phyloP scores from a whole-genome alignment of 2,113 vertebrate genomes.

The Euleptes europaea region DNA sequence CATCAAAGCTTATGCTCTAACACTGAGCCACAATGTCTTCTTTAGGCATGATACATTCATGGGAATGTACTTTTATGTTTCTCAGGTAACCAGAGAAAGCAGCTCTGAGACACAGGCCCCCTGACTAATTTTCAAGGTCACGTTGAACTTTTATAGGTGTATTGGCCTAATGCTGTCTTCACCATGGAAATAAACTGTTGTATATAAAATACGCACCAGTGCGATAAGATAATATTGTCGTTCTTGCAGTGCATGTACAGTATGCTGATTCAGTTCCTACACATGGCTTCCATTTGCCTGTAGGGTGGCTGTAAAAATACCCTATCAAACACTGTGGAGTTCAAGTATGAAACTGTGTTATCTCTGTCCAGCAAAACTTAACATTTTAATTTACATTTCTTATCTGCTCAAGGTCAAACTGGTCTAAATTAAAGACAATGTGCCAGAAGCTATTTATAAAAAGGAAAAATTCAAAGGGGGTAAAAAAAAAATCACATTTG shows the following conservation, averaged over 20 bases:
- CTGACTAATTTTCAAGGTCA: not conserved
- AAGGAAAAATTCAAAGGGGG: not conserved
- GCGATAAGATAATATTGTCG: slow-evolving; percentile 45
- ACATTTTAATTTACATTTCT: slow-evolving; percentile 55
- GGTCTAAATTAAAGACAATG: slow-evolving; percentile 24
- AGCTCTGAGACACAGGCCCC: too few species aligned
- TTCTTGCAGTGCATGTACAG: slow-evolving; percentile 34
- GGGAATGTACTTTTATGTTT: too few species aligned
- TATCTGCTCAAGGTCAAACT: slow-evolving; percentile 47
- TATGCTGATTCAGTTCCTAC: slow-evolving; percentile 39
- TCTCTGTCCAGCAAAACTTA: slow-evolving; percentile 39
- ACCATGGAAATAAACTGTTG: slow-evolving; percentile 14
- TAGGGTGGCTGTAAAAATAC: slow-evolving; percentile 32
- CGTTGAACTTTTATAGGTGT: not conserved
- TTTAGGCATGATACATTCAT: too few species aligned
- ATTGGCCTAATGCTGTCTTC: not conserved
- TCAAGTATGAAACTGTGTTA: slow-evolving; percentile 31
- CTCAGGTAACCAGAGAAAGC: too few species aligned
- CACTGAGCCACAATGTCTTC: too few species aligned
- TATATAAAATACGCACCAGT: slow-evolving; percentile 12
- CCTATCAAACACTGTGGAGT: not conserved
- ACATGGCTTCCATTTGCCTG: slow-evolving; percentile 11
- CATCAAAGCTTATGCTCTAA: too few species aligned
- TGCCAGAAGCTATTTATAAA: slow-evolving; percentile 45
- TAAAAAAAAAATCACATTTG: slow-evolving; percentile 10